These are phyloP conservation scores for Epinephelus coioides DNA, from an alignment of 2,797 vertebrate genomes.

Conservation along the genomic window DNA sequence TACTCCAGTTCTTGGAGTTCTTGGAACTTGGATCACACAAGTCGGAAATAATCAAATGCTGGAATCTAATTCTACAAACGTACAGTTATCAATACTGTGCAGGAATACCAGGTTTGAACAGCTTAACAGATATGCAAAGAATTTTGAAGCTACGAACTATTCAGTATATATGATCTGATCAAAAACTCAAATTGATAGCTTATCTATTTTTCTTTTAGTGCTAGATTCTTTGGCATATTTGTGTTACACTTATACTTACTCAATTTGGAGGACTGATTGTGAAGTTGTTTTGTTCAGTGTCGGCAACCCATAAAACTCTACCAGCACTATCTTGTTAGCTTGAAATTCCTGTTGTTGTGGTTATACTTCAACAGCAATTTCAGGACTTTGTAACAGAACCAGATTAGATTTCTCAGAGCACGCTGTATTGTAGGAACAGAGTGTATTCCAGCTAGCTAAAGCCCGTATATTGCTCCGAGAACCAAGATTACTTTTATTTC, in stretches of 20 bases:
- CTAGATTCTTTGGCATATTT: neutral
- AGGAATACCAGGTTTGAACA: no score
- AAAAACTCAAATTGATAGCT: neutral
- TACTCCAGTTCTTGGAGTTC: no score
- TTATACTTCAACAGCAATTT: constrained; percentile 29
- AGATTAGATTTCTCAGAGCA: constrained; percentile 68
- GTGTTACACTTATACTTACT: neutral
- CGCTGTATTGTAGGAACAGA: constrained; percentile 38
- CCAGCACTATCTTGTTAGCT: constrained; percentile 34
- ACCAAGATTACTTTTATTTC: constrained; percentile 78
- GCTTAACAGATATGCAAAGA: no score
- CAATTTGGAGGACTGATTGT: neutral
- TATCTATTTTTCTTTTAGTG: neutral
- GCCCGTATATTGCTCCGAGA: constrained; percentile 59
- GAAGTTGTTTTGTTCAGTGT: constrained; percentile 20
- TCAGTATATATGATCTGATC: neutral
- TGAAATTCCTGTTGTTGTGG: constrained; percentile 36
- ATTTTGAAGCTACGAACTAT: no score
- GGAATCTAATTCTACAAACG: no score
- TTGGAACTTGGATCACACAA: no score
- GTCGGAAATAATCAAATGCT: no score
- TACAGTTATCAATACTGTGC: no score
- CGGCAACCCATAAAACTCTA: neutral
- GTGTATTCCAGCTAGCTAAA: constrained; percentile 60
- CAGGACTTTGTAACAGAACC: constrained; percentile 39